Base-by-base conservation (phyloP, 2,888 invertebrate species). In the Teleogryllus oceanicus region DNA sequence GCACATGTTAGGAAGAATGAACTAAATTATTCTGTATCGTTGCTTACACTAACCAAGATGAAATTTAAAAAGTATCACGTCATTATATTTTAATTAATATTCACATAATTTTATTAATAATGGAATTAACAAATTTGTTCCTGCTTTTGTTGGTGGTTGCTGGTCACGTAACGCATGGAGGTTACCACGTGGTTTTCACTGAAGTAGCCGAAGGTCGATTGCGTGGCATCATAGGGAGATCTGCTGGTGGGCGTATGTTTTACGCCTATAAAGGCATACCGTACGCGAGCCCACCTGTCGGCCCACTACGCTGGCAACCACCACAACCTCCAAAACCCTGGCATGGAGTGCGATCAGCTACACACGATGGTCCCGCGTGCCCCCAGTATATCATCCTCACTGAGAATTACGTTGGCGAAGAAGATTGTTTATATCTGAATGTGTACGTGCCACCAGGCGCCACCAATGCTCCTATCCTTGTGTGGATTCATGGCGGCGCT, bases 401-500 rank as follows among this genome's bases (percentile, higher is more conserved):
- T 13, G 62, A 62, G 13, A 62, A 4, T 18, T 62, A 18, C 16
- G 13, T 62, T 4, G 62, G 62, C n/a, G 62, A 62, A 18, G 62
- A 62, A n/a, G 62, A 62, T 62, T 62, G 62, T 62, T n/a, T 62
- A n/a, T 62, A 62, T 62, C 62, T 62, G 62, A 62, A 62, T 62
- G 62, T 62, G 16, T 62, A 62, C 62, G n/a, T 18, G n/a, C 16
- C 62, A 62, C 62, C 62, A 62, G 62, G 62, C 13, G n/a, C 62
- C 16, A 62, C 62, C 13, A 10, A 62, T 13, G 62, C 62, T 0
- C 62, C 62, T 62, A n/a, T 62, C 16, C 12, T 62, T 18, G 62
- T 62, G 13, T 62, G 62, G 62, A 62, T 62, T n/a, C 62, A 62
- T 62, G 62, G 62, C 13, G 62, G 62, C 4, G 62, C 62, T 13